A percentile compares a stretch with the other conserved stretches of the same genome.
Evolutionary conservation across 2,888 invertebrate species (phyloP).

Genomic region (Drosophila pseudotakahashii): DNA sequence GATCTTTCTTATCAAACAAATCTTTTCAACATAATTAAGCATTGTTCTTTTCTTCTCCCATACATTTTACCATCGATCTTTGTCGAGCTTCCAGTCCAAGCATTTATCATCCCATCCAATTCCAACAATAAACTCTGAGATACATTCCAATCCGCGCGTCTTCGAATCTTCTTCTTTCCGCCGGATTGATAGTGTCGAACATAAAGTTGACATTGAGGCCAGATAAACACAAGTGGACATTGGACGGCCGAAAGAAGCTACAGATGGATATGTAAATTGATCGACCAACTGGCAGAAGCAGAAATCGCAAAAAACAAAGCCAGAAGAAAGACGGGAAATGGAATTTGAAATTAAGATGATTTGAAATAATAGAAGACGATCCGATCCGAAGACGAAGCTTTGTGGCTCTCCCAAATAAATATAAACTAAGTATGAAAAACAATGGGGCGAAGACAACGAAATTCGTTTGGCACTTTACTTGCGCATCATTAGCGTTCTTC

Average conservation of each 20-base stretch:
- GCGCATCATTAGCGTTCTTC: slow-evolving; percentile 55
- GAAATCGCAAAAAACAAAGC: slow-evolving; percentile 14
- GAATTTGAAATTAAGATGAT: too few relatives aligned
- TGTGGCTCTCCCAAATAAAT: slow-evolving; percentile 4
- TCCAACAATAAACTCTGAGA: neutral
- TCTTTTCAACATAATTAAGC: neutral
- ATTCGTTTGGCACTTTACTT: slow-evolving; percentile 49
- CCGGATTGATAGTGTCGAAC: slow-evolving; percentile 25
- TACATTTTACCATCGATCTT: neutral
- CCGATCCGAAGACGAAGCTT: slow-evolving; percentile 3
- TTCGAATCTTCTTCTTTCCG: neutral
- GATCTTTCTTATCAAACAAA: too few relatives aligned
- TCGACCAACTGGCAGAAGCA: slow-evolving; percentile 11
- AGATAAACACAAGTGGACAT: slow-evolving; percentile 12
- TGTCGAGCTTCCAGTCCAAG: neutral
- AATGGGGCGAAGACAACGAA: slow-evolving; percentile 29
- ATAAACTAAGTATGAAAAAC: slow-evolving; percentile 7
- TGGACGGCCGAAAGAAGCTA: slow-evolving; percentile 10
- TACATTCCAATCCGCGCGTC: slow-evolving; percentile 8
- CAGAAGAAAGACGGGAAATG: slow-evolving; percentile 11
- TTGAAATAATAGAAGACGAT: too few relatives aligned
- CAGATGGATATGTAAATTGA: slow-evolving; percentile 40
- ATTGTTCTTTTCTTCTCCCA: neutral
- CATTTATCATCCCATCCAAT: neutral
- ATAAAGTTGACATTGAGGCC: slow-evolving; percentile 36